A percentile compares a stretch with the other conserved stretches of the same genome.
These are phyloP conservation scores for Rhizomys pruinosus DNA, from an alignment of 2,113 vertebrate genomes.

Conservation along the genomic window DNA sequence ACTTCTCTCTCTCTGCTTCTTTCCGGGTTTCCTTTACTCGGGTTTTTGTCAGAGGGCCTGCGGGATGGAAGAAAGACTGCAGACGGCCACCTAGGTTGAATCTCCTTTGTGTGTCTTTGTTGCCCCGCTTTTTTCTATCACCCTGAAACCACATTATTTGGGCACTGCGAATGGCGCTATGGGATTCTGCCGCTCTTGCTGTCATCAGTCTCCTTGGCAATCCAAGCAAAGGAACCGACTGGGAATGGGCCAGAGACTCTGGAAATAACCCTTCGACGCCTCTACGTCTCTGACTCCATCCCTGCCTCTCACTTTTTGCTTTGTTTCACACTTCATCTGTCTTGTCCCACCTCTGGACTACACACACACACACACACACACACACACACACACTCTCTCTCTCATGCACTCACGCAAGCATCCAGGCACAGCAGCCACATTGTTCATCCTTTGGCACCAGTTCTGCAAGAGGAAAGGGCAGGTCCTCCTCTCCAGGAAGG, in stretches of 20 bases:
- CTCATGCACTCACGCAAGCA: background rate
- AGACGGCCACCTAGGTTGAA: background rate
- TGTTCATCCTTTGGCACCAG: slow-evolving; percentile 67
- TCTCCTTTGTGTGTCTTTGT: background rate
- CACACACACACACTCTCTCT: background rate
- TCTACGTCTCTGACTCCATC: background rate
- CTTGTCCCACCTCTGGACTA: background rate
- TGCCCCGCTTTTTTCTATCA: background rate
- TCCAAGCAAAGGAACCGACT: background rate
- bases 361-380: background rate
- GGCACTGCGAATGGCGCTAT: background rate
- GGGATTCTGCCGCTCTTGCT: background rate
- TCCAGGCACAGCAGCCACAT: background rate
- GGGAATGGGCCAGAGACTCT: background rate
- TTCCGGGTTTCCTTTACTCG: background rate
- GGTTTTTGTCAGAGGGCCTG: background rate
- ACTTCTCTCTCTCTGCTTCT: background rate
- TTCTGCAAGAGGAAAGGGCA: slow-evolving; percentile 78
- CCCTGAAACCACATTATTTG: background rate
- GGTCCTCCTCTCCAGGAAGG: slow-evolving; percentile 75
- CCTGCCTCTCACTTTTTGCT: background rate
- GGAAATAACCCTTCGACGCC: background rate
- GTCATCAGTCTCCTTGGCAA: background rate
- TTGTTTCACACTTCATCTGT: background rate
- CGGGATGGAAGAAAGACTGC: background rate